phyloP scores from a whole-genome alignment of 2,113 vertebrate genomes.

The Clarias macrocephalus region DNA sequence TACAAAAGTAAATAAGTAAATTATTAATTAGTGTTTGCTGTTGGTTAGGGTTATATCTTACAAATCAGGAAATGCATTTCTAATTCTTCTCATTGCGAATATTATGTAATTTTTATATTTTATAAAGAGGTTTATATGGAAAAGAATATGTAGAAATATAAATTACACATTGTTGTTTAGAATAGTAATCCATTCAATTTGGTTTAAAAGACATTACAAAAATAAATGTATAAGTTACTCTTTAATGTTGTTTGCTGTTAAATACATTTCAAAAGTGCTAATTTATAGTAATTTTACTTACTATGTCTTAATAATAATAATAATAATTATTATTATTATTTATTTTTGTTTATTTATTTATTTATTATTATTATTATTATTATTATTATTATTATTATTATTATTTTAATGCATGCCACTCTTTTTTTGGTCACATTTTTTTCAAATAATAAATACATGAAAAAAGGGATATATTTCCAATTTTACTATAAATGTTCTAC shows the following conservation, averaged over 20 bases:
- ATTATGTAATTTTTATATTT: neutral
- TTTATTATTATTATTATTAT: no score
- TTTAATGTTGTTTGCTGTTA: neutral
- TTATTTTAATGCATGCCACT: no score
- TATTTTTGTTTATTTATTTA: no score
- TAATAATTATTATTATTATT: no score
- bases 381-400: no score
- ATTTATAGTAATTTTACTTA: neutral
- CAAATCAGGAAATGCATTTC: no score
- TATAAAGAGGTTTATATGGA: neutral
- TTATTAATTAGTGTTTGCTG: neutral
- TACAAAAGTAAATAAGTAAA: neutral
- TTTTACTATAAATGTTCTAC: neutral
- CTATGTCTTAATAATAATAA: neutral
- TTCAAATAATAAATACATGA: neutral
- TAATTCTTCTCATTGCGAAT: no score
- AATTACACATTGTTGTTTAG: no score
- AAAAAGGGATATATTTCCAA: neutral
- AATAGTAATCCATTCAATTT: neutral
- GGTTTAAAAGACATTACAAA: neutral
- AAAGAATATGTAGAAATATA: neutral
- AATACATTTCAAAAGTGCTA: neutral
- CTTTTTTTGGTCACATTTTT: no score
- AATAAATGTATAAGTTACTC: neutral
- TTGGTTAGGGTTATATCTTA: no score